Evolutionary conservation across 1,140 invertebrate genomes (phyloP), one percentile per base, ranked within the genome.

Genomic region (Diachasma alloeum): DNA sequence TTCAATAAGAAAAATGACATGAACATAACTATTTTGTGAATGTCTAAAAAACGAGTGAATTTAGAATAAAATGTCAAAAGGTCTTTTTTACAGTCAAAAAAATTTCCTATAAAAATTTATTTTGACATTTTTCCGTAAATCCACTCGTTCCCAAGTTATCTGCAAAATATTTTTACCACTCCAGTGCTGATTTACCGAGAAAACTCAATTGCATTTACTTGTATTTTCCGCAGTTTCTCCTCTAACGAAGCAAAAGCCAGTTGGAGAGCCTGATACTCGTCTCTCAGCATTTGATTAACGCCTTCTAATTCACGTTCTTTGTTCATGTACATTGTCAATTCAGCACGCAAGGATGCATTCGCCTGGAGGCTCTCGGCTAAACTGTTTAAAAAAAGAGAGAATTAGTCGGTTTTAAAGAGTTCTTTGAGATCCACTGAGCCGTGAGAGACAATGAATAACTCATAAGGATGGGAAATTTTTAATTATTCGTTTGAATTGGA

Each of bases 231-330:
- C 83, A 97, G 91, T 89, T 98, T 98, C 71, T 97, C 95, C 90
- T 99, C 97, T 31, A 98, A 90, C 59, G 95, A 92, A 78, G 93
- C 93, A 90, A 96, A 98, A 15, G 96, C 95, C 80, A 99, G 91
- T 85, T 98, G 97, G 71, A 98, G 88, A 4, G 97, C 97, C 87
- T 97, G 95, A 87, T 99, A 96, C 90, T 99, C 98, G 91, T 99
- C 98, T 85, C 95, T 93, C 48, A 99, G 86, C 78, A 96, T 93
- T 91, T 98, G 94, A 90, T 97, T 97, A 4, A 96, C 90, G 76
- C 92, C 92, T 88, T 96, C 93, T 17, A 97, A 86, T 86, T 98
- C 94, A 73, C 82, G 88, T 77, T 92, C 91, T 83, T 92, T 92
- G 76, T 90, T 92, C 46, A 89, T 84, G 81, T 92, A 92, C 88